These are phyloP conservation scores for Endotricha flammealis DNA, from an alignment of 2,888 invertebrate genomes.

Conservation along the genomic window DNA sequence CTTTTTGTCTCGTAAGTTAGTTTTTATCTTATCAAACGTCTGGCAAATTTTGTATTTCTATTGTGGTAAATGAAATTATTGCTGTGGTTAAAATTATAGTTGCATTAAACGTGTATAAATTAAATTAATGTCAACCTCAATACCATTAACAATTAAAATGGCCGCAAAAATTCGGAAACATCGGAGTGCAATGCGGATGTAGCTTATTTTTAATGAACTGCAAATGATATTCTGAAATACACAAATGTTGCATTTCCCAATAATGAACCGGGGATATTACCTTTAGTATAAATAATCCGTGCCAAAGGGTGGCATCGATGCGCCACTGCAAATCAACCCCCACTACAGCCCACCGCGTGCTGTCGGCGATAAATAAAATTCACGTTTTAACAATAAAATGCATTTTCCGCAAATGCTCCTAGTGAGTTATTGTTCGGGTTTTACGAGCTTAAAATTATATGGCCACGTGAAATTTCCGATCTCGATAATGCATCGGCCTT, in stretches of 20 bases:
- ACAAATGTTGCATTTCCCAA: constrained; percentile 73
- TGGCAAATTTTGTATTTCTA: background rate
- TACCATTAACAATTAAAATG: constrained; percentile 8
- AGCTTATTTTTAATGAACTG: constrained; percentile 67
- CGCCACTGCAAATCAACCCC: constrained; percentile 72
- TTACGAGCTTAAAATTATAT: constrained; percentile 79
- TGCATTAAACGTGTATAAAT: background rate
- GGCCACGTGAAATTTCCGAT: constrained; percentile 76
- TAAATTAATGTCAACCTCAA: constrained; percentile 6
- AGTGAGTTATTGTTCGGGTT: constrained; percentile 73
- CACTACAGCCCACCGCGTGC: constrained; percentile 52
- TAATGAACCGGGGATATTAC: constrained; percentile 76
- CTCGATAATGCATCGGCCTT: constrained; percentile 65
- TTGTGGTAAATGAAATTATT: background rate
- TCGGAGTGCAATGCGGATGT: constrained; percentile 22
- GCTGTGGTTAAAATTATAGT: background rate
- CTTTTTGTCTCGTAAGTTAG: background rate
- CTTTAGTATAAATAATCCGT: constrained; percentile 76
- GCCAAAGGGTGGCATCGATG: constrained; percentile 74
- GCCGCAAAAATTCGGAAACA: constrained; percentile 9
- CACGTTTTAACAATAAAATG: constrained; percentile 79
- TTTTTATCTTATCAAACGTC: background rate
- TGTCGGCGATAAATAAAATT: constrained; percentile 78
- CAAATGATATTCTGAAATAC: constrained; percentile 67
- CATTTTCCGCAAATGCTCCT: constrained; percentile 78